Evolutionary conservation across 2,113 vertebrate genomes (phyloP).

Genomic region (Plecturocebus donacophilus): DNA sequence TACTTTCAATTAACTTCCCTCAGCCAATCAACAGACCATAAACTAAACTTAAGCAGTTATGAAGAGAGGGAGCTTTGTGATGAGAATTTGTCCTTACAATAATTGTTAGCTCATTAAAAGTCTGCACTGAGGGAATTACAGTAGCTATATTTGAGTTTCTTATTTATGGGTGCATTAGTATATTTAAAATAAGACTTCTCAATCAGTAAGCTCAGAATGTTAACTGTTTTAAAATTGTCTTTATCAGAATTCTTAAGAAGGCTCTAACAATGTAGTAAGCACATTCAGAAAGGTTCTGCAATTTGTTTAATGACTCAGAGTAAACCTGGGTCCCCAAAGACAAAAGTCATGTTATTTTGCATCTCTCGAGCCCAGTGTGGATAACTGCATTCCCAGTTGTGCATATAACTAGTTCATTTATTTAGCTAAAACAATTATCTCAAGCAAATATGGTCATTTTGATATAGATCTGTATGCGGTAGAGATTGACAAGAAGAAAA

Average conservation of each 20-base stretch:
- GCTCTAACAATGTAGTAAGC: not conserved
- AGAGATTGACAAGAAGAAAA: slow-evolving; percentile 37
- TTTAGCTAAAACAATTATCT: slow-evolving; percentile 40
- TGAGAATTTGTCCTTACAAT: slow-evolving; percentile 83
- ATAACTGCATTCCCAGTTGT: not conserved
- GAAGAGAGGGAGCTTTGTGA: slow-evolving; percentile 77
- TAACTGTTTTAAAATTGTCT: slow-evolving; percentile 51
- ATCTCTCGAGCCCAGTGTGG: not conserved
- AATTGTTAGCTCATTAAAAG: slow-evolving; percentile 83
- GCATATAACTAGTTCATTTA: not conserved
- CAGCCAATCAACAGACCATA: slow-evolving; percentile 82
- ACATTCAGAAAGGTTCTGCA: not conserved
- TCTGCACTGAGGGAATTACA: slow-evolving; percentile 75
- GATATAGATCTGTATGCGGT: not conserved
- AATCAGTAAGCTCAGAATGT: slow-evolving; percentile 25
- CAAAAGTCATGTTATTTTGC: not conserved
- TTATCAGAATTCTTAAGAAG: slow-evolving; percentile 36
- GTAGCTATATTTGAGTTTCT: slow-evolving; percentile 75
- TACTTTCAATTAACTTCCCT: slow-evolving; percentile 85
- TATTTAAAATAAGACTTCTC: slow-evolving; percentile 71
- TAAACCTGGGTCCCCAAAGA: not conserved
- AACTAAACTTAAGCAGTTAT: slow-evolving; percentile 82
- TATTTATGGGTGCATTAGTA: slow-evolving; percentile 70
- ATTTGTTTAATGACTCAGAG: slow-evolving; percentile 36
- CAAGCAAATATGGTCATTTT: slow-evolving; percentile 15